phyloP scores from a whole-genome alignment of 1,140 invertebrate genomes.

The Drosophila kanapiae region DNA sequence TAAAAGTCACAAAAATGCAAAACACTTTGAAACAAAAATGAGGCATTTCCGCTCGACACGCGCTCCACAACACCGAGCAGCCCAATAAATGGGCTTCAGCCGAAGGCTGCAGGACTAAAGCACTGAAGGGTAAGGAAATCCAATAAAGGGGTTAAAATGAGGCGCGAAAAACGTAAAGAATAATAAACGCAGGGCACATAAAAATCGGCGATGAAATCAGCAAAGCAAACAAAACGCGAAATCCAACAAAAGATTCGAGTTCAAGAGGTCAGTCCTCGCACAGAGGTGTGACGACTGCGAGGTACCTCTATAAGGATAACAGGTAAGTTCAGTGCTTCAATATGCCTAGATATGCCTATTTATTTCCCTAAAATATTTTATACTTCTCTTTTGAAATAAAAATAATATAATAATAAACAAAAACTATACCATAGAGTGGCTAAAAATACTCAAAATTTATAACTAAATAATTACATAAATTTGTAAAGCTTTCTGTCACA shows the following conservation, averaged over 20 bases:
- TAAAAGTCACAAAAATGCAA: constrained; percentile 78
- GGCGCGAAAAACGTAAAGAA: constrained; percentile 75
- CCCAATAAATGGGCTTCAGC: constrained; percentile 3
- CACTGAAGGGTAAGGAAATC: constrained; percentile 32
- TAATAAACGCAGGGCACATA: constrained; percentile 74
- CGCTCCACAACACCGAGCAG: constrained; percentile 20
- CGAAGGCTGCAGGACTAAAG: constrained; percentile 12
- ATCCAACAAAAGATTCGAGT: constrained; percentile 36
- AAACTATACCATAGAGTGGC: not conserved
- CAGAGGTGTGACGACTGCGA: not conserved
- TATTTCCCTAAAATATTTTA: too few species aligned
- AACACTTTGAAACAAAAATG: constrained; percentile 77
- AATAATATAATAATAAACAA: not conserved
- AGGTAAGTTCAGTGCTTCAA: not conserved
- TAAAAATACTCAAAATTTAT: too few species aligned
- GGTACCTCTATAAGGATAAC: not conserved
- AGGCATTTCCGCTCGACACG: constrained; percentile 80
- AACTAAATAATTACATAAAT: too few species aligned
- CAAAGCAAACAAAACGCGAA: constrained; percentile 49
- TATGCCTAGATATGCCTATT: not conserved
- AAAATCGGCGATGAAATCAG: constrained; percentile 78
- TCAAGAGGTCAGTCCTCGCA: constrained; percentile 5
- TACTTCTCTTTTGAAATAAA: not conserved
- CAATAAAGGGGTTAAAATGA: constrained; percentile 69
- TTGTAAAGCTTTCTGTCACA: too few species aligned